Evolutionary conservation across 2,113 vertebrate genomes (phyloP).

Genomic region (Malaclemys terrapin): DNA sequence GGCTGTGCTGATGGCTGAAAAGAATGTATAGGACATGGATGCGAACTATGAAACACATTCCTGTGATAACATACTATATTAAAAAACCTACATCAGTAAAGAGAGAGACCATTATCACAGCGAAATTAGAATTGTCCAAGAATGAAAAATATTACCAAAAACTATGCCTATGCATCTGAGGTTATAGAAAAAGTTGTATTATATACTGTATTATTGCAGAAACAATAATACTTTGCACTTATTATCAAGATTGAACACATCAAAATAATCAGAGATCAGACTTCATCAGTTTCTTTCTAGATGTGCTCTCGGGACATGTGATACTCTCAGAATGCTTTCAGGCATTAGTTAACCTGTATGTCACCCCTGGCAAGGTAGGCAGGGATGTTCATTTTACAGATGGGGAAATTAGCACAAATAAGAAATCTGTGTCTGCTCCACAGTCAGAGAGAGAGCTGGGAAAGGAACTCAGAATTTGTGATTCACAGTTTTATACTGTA

Average conservation of each 20-base stretch:
- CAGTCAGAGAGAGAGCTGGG: neutral
- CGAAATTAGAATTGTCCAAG: neutral
- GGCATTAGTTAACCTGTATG: neutral
- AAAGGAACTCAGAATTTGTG: neutral
- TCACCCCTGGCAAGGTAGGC: neutral
- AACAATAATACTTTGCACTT: neutral
- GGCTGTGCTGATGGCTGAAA: neutral
- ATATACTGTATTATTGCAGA: neutral
- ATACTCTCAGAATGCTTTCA: neutral
- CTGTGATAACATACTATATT: neutral
- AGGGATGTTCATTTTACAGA: too few relatives aligned
- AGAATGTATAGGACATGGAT: neutral
- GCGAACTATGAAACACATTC: neutral
- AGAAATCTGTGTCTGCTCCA: neutral
- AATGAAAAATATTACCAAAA: neutral
- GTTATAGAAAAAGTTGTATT: neutral
- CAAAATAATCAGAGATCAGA: neutral
- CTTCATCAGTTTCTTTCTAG: neutral
- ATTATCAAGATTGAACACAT: neutral
- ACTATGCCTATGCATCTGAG: neutral
- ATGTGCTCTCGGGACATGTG: neutral
- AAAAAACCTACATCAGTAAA: neutral
- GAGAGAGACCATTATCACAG: neutral
- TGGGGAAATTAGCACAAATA: neutral
- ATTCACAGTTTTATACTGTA: neutral